Percentiles rank a stretch among this genome's conserved stretches.
Conservation (phyloP, 2,888 invertebrate genomes). For the Apotomis capreana region DNA sequence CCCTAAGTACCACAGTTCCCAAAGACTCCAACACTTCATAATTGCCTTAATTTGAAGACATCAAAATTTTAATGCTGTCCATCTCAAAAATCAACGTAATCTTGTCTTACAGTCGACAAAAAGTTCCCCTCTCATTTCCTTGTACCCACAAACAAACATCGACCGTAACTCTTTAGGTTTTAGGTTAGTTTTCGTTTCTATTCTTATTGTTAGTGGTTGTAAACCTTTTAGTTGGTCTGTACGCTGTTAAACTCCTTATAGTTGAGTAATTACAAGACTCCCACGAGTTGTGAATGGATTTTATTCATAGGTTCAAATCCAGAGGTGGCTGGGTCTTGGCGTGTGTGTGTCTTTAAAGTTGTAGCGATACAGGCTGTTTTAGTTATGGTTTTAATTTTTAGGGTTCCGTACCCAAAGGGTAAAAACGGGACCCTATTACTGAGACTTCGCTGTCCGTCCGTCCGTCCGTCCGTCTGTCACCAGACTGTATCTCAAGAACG, state of each 20-base stretch:
- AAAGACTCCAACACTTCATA: conserved; percentile 11
- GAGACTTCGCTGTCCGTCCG: no score
- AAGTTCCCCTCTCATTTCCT: not conserved
- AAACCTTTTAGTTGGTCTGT: conserved; percentile 32
- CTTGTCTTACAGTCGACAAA: conserved; percentile 18
- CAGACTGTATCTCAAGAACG: no score
- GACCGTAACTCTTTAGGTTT: not conserved
- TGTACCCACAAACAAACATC: not conserved
- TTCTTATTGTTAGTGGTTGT: conserved; percentile 7
- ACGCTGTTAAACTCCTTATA: conserved; percentile 35
- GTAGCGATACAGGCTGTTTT: conserved; percentile 45
- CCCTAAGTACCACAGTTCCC: not conserved
- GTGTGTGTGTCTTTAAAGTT: conserved; percentile 43
- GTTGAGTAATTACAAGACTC: conserved; percentile 53
- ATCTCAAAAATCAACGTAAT: conserved; percentile 34
- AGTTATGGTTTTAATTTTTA: not conserved
- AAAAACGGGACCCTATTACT: no score
- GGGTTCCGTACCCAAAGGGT: no score
- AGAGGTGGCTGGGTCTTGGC: conserved; percentile 38
- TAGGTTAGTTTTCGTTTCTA: not conserved
- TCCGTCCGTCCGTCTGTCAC: no score
- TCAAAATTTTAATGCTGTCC: conserved; percentile 35
- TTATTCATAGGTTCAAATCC: conserved; percentile 53
- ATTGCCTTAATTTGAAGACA: conserved; percentile 37
- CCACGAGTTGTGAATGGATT: conserved; percentile 53